phyloP scores from a whole-genome alignment of 1,140 invertebrate species.

The Apis mellifera region DNA sequence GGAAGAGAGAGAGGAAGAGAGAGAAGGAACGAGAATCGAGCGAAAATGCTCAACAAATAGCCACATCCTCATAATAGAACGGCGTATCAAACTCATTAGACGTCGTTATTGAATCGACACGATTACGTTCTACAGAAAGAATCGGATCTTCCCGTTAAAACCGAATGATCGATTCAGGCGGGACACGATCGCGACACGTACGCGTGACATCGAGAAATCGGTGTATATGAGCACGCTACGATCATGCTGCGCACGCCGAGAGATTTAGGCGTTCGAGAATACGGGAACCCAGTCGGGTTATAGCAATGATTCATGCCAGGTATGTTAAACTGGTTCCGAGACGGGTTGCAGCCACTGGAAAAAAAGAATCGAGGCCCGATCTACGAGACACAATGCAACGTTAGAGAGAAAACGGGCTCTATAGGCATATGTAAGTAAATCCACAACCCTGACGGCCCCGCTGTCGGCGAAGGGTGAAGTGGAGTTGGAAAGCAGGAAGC shows the following conservation, averaged over 20 bases:
- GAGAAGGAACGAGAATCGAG: slow-evolving; percentile 55
- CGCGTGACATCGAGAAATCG: not conserved
- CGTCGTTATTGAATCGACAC: slow-evolving; percentile 67
- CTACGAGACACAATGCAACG: slow-evolving; percentile 61
- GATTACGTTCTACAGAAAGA: slow-evolving; percentile 58
- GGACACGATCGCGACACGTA: not conserved
- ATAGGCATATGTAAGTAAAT: not conserved
- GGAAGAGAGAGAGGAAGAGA: slow-evolving; percentile 42
- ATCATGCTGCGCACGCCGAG: not conserved
- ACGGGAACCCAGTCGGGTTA: slow-evolving; percentile 47
- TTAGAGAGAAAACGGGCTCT: slow-evolving; percentile 50
- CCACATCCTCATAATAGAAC: slow-evolving; percentile 78
- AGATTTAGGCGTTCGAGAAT: slow-evolving; percentile 37
- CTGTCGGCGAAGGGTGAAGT: slow-evolving; percentile 7
- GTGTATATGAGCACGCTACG: not conserved
- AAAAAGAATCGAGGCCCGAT: slow-evolving; percentile 48
- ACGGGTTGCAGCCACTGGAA: slow-evolving; percentile 35
- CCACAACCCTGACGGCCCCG: slow-evolving; percentile 1
- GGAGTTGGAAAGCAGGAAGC: slow-evolving; percentile 26
- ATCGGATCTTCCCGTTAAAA: slow-evolving; percentile 51
- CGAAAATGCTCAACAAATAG: slow-evolving; percentile 74
- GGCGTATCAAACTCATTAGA: slow-evolving; percentile 76
- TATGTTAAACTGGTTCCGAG: slow-evolving; percentile 70
- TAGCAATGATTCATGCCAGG: slow-evolving; percentile 68
- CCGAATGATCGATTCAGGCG: slow-evolving; percentile 13